Evolutionary conservation across 2,797 vertebrate species (phyloP).

Genomic region (Mareca penelope): DNA sequence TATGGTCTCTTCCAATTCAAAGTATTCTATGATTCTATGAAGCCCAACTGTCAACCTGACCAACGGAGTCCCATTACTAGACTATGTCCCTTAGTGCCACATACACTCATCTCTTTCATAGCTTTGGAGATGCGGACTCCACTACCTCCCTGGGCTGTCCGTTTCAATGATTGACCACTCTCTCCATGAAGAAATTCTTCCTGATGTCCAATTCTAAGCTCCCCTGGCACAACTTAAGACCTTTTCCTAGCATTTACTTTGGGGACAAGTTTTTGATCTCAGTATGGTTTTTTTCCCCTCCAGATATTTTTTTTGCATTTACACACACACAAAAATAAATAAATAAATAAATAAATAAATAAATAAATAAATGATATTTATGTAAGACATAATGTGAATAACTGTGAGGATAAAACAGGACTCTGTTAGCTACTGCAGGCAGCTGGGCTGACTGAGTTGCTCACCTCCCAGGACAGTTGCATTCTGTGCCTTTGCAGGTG

Average conservation of each 20-base stretch:
- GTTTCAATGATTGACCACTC: neutral
- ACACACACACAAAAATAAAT: neutral
- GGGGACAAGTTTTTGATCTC: neutral
- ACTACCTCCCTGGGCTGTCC: neutral
- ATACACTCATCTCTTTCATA: neutral
- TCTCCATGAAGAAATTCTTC: neutral
- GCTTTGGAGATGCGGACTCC: neutral
- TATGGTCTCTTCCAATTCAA: too few species aligned
- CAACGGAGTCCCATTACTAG: neutral
- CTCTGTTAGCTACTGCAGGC: neutral
- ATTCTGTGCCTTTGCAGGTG: conserved; percentile 25
- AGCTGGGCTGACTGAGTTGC: neutral
- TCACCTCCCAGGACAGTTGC: neutral
- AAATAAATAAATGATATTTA: neutral
- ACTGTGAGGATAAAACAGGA: neutral
- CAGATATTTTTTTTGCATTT: neutral
- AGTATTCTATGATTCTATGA: too few species aligned
- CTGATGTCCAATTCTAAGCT: neutral
- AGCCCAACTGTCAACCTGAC: neutral
- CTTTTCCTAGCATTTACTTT: neutral
- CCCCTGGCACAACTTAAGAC: neutral
- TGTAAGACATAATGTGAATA: neutral
- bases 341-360: too few species aligned
- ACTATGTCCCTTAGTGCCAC: neutral
- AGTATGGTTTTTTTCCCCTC: neutral